These are phyloP conservation scores for Sebastes kiyomatsui DNA, from an alignment of 2,797 vertebrate genomes.

Conservation along the genomic window DNA sequence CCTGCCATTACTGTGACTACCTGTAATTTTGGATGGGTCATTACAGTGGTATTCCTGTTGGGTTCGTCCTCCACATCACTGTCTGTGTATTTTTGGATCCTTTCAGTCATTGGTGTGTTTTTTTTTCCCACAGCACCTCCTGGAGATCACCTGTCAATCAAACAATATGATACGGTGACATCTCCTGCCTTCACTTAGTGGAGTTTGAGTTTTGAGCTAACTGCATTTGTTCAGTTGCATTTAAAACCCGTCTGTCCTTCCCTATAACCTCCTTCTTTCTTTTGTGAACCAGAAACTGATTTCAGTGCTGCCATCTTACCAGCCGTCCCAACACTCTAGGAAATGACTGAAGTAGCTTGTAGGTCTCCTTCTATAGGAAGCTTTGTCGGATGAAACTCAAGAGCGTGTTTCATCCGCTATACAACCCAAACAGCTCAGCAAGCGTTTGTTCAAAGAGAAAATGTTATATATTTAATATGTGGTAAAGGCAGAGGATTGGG, in stretches of 20 bases:
- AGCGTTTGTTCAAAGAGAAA: background rate
- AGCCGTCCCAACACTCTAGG: background rate
- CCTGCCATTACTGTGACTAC: slow-evolving; percentile 15
- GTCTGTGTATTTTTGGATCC: slow-evolving; percentile 35
- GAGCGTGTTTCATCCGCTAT: background rate
- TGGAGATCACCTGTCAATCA: slow-evolving; percentile 22
- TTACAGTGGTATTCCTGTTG: slow-evolving; percentile 18
- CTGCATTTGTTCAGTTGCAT: background rate
- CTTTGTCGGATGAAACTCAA: background rate
- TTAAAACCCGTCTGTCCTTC: background rate
- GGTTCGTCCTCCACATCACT: slow-evolving; percentile 11
- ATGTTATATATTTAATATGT: background rate
- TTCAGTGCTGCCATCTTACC: background rate
- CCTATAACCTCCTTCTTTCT: background rate
- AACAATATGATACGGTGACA: background rate
- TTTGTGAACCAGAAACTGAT: background rate
- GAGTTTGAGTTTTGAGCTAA: background rate
- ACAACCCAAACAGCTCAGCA: background rate
- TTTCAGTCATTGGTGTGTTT: slow-evolving; percentile 20
- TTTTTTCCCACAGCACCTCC: background rate
- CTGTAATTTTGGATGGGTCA: slow-evolving; percentile 31
- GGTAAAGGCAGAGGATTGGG: background rate
- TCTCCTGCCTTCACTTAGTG: background rate
- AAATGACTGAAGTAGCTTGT: background rate
- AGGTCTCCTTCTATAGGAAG: background rate